phyloP scores from a whole-genome alignment of 2,888 invertebrate genomes.

The Phyllotreta cruciferae region DNA sequence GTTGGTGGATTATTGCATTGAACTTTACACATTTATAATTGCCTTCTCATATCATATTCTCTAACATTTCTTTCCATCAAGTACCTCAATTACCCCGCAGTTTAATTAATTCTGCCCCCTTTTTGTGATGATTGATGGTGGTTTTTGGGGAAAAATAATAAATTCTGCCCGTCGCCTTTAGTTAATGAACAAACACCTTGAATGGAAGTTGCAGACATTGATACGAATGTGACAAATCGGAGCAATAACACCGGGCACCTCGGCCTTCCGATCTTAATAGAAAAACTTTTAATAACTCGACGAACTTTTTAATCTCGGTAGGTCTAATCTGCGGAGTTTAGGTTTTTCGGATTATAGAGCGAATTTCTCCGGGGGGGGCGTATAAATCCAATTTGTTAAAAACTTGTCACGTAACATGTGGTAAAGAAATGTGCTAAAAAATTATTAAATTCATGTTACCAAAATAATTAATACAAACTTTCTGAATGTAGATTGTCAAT shows the following conservation, averaged over 20 bases:
- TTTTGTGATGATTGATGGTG: not conserved
- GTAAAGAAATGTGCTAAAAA: not conserved
- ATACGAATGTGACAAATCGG: conserved; percentile 34
- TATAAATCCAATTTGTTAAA: conserved; percentile 9
- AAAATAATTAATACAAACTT: too few relatives aligned
- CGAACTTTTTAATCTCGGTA: conserved; percentile 32
- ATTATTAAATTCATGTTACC: too few relatives aligned
- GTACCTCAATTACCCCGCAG: too few relatives aligned
- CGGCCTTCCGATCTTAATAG: conserved; percentile 28
- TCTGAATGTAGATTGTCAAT: too few relatives aligned
- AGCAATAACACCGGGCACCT: conserved; percentile 34
- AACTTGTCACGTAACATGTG: conserved; percentile 3
- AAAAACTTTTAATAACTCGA: conserved; percentile 39
- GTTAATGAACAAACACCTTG: too few relatives aligned
- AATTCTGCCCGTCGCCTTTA: too few relatives aligned
- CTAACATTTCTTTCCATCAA: too few relatives aligned
- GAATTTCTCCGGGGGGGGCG: not conserved
- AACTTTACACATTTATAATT: too few relatives aligned
- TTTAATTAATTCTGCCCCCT: too few relatives aligned
- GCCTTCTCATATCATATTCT: too few relatives aligned
- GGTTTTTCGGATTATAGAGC: not conserved
- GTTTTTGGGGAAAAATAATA: not conserved
- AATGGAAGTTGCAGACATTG: too few relatives aligned
- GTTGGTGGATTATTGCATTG: too few relatives aligned
- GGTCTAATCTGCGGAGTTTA: not conserved